Base-by-base conservation (phyloP, 2,113 vertebrate genomes). In the Thalassarche chlororhynchos region DNA sequence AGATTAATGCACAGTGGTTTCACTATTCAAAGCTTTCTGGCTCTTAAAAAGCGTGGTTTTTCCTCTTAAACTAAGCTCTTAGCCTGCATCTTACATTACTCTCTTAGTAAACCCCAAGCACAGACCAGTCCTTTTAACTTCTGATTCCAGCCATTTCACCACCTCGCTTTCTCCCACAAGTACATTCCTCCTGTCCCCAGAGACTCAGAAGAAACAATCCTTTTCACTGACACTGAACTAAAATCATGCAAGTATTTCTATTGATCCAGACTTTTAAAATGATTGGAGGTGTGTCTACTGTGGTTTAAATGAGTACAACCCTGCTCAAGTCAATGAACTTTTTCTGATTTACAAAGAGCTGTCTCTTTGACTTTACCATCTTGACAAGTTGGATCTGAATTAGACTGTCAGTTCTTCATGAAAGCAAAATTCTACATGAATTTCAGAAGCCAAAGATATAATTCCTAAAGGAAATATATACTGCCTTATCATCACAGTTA, bases 21-120 rank as follows among this genome's bases (percentile, higher is more conserved):
- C 51, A 44, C 13, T 38, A 26, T 32, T 64, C 24, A 47, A 23
- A 20, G 32, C 28, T 60, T 68, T 72, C 24, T 69, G 23, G 4
- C 61, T 94, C 21, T 61, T 64, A 79, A 91, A 84, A 85, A 69
- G 4, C 2, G 2, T 52, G 8, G 0, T 12, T 90, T 89, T 68
- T 28, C 49, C 14, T 47, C 51, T 74, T 60, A 64, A 84, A 58
- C 32, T 70, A 24, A 76, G 6, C 9, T 49, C 2, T 61, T 46
- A 17, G 3, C 14, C 57, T 60, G 14, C 9, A 4, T 38, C 17
- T 85, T 46, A 15, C 0, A 0, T 74, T 58, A 26, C 10, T 24
- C 6, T 81, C 17, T 9, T 61, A 28, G 49, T 26, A 72, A 85
- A 88, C 14, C 13, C 19, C n/a, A 68, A 84, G 47, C 25, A n/a